These are phyloP conservation scores for Marmota flaviventris DNA, from an alignment of 2,113 vertebrate species.

Conservation along the genomic window DNA sequence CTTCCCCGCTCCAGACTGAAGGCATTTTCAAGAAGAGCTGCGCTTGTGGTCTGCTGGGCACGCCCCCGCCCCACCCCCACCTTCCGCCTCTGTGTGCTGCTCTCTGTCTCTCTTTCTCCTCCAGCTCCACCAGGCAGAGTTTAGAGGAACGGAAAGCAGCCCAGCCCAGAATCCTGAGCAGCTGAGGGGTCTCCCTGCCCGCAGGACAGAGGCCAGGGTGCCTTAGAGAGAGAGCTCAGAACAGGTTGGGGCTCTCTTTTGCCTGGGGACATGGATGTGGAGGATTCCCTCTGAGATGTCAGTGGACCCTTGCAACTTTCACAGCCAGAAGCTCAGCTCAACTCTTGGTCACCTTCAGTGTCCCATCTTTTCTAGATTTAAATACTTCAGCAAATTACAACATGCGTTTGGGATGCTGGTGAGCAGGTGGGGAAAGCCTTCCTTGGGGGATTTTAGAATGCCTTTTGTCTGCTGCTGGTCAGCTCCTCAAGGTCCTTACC, in stretches of 20 bases:
- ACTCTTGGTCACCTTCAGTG: neutral
- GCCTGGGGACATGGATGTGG: too few species aligned
- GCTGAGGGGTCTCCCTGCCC: neutral
- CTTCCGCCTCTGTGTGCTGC: neutral
- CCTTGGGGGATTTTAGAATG: too few species aligned
- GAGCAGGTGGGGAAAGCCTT: too few species aligned
- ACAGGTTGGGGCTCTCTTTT: neutral
- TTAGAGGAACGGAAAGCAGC: neutral
- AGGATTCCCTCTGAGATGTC: too few species aligned
- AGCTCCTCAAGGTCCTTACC: neutral
- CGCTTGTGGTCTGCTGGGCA: neutral
- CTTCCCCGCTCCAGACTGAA: neutral
- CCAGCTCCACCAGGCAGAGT: neutral
- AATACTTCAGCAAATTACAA: neutral
- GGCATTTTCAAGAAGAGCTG: too few species aligned
- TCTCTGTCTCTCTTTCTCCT: too few species aligned
- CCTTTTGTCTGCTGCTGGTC: too few species aligned
- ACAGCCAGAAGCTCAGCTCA: neutral
- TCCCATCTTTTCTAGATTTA: neutral
- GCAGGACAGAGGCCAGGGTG: too few species aligned
- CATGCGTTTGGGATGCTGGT: neutral
- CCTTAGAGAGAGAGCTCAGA: too few species aligned
- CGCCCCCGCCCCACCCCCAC: accelerated
- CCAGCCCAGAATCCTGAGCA: neutral
- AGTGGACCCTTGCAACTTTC: neutral